phyloP scores from a whole-genome alignment of 2,888 invertebrate species.

The Charanyca ferruginea region DNA sequence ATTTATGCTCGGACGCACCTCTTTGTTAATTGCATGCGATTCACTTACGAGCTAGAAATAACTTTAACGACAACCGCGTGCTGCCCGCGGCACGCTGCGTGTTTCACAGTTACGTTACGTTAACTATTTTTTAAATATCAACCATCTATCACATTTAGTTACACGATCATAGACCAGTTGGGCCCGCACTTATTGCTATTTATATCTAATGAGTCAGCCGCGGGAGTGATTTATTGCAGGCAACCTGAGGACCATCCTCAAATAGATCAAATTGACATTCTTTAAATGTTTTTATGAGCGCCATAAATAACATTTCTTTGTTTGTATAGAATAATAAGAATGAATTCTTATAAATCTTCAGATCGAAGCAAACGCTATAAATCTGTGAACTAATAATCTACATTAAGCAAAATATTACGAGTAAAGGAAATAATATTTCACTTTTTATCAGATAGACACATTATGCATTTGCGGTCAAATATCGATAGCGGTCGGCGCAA shows the following conservation, averaged over 20 bases:
- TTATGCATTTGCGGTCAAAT: conserved; percentile 77
- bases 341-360: conserved; percentile 17
- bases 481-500: conserved; percentile 78
- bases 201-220: conserved; percentile 52
- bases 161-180: conserved; percentile 49
- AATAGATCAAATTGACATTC: conserved; percentile 47
- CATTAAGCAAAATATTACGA: conserved; percentile 66
- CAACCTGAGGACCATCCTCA: conserved; percentile 30
- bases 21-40: conserved; percentile 85
- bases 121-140: conserved; percentile 62
- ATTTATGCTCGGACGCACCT: conserved; percentile 85
- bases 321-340: conserved; percentile 39
- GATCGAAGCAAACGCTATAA: conserved; percentile 41
- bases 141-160: conserved; percentile 58
- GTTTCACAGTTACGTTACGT: conserved; percentile 63
- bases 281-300: conserved; percentile 49
- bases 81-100: conserved; percentile 66
- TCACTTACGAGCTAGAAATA: conserved; percentile 82
- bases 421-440: conserved; percentile 79
- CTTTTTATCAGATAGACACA: conserved; percentile 78
- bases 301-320: conserved; percentile 42
- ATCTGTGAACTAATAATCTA: conserved; percentile 54
- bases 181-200: conserved; percentile 39
- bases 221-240: conserved; percentile 44
- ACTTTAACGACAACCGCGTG: conserved; percentile 79